phyloP scores from a whole-genome alignment of 30 jellyfish, hydroid and myxozoan genomes.

The Rhopilema esculentum region DNA sequence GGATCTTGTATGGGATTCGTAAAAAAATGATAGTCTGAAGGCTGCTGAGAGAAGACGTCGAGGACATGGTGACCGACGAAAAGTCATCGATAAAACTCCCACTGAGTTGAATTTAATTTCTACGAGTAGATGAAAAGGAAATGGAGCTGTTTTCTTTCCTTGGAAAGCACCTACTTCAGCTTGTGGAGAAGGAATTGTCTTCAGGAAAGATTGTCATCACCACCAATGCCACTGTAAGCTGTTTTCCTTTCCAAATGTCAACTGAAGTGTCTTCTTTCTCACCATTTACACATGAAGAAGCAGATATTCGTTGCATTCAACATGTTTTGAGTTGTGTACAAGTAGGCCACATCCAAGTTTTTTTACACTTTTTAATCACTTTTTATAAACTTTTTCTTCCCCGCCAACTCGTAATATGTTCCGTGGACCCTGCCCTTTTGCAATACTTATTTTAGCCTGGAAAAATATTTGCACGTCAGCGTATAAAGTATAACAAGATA shows the following conservation, averaged over 20 bases:
- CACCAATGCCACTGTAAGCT: constrained; percentile 24
- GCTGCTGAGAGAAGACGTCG: constrained; percentile 34
- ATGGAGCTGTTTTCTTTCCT: constrained; percentile 52
- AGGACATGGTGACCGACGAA: constrained; percentile 57
- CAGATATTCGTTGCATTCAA: constrained; percentile 40
- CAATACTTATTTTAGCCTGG: too few species aligned
- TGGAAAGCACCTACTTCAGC: constrained; percentile 35
- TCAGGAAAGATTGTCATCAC: constrained; percentile 26
- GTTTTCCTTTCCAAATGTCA: constrained; percentile 31
- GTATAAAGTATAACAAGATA: too few species aligned
- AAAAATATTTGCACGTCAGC: too few species aligned
- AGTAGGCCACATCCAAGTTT: constrained; percentile 23
- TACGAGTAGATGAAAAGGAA: constrained; percentile 43
- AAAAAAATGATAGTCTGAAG: constrained; percentile 36
- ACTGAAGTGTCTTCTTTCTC: constrained; percentile 7
- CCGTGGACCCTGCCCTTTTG: too few species aligned
- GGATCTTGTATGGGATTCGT: constrained; percentile 55
- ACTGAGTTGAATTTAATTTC: constrained; percentile 24
- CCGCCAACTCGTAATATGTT: too few species aligned
- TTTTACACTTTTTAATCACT: too few species aligned
- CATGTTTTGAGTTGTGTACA: constrained; percentile 22
- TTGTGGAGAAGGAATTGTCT: constrained; percentile 23
- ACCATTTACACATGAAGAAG: constrained; percentile 63
- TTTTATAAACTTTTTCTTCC: too few species aligned
- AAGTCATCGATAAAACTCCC: constrained; percentile 28